Percentiles rank a stretch among this genome's conserved stretches.
Evolutionary conservation across 2,113 vertebrate species (phyloP).

Genomic region (Donacobius atricapilla): DNA sequence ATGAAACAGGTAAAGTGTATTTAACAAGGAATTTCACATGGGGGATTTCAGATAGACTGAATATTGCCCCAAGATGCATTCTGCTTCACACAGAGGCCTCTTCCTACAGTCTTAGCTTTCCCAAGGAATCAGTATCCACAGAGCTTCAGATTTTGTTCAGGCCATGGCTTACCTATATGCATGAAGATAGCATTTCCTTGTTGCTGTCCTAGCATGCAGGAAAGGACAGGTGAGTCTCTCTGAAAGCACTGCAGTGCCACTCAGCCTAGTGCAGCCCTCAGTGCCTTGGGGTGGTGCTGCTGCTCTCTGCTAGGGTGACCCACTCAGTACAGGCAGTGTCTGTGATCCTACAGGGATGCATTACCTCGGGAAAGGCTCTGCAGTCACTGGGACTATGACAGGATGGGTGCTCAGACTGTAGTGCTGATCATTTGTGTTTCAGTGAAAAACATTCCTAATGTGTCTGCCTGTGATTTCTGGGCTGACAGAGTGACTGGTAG

Average conservation of each 20-base stretch:
- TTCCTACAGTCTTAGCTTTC: neutral
- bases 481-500: neutral
- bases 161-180: neutral
- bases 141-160: neutral
- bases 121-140: neutral
- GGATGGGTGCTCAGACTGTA: neutral
- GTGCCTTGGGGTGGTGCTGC: neutral
- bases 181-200: neutral
- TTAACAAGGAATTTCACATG: neutral
- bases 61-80: neutral
- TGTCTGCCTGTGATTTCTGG: neutral
- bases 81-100: neutral
- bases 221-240: neutral
- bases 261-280: neutral
- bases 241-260: neutral
- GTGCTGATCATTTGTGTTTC: neutral
- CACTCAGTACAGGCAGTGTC: neutral
- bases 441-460: neutral
- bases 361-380: neutral
- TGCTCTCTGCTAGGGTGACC: neutral
- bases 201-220: neutral
- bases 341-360: neutral
- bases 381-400: neutral
- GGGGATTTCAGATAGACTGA: neutral
- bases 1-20: neutral